Percentiles rank a stretch among this genome's conserved stretches.
Conservation (phyloP, 2,113 vertebrate genomes). For the Urocynchramus pylzowi region DNA sequence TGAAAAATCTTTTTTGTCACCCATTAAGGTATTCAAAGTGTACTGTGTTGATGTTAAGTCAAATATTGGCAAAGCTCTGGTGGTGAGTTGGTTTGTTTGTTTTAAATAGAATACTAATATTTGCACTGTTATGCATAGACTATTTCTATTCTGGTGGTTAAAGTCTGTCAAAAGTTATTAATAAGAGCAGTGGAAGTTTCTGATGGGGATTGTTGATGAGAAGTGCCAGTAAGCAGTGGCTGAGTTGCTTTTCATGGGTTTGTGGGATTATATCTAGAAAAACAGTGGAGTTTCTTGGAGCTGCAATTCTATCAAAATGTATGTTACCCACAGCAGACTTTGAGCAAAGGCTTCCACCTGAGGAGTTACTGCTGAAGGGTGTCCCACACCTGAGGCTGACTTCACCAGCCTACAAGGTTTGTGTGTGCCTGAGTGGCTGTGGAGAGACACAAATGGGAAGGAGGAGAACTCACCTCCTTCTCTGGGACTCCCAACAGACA, state of each 20-base stretch:
- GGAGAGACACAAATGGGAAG: neutral
- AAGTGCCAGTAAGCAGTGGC: neutral
- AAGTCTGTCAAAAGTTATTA: neutral
- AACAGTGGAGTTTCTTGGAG: neutral
- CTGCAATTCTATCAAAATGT: neutral
- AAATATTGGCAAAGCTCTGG: neutral
- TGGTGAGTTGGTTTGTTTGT: neutral
- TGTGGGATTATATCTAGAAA: neutral
- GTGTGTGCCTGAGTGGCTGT: neutral
- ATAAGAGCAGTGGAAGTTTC: neutral
- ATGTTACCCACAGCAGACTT: neutral
- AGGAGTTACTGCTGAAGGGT: neutral
- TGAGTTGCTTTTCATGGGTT: neutral
- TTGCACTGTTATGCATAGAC: neutral
- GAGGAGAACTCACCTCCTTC: neutral
- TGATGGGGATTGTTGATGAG: neutral
- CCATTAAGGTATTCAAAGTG: neutral
- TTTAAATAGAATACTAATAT: neutral
- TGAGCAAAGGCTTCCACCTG: neutral
- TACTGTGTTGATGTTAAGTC: neutral
- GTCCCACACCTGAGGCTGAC: neutral
- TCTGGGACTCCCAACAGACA: neutral
- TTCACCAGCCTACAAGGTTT: neutral
- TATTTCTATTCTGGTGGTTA: neutral
- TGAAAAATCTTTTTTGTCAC: neutral